These are phyloP conservation scores for Acanthosoma haemorrhoidale DNA, from an alignment of 2,888 invertebrate species.

Conservation along the genomic window DNA sequence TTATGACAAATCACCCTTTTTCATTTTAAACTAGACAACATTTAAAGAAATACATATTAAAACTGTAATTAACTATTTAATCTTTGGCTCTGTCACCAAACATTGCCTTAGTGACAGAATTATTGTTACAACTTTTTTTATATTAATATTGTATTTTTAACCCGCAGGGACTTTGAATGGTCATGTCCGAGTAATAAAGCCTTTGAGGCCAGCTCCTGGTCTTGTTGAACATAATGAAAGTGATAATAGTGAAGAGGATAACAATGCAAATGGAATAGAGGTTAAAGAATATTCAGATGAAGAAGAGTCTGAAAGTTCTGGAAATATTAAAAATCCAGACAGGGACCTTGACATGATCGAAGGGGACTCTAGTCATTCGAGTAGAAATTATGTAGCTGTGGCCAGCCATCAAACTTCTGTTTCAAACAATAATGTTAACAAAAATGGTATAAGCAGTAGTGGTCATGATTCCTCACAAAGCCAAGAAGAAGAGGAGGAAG, in stretches of 20 bases:
- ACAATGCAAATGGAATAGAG: slow-evolving; percentile 15
- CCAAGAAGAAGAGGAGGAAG: slow-evolving; percentile 42
- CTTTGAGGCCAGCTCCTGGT: slow-evolving; percentile 8
- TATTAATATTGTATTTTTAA: too few species aligned
- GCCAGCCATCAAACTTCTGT: background rate
- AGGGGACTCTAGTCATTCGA: background rate
- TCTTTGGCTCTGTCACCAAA: too few species aligned
- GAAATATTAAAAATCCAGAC: slow-evolving; percentile 31
- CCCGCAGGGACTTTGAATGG: slow-evolving; percentile 32
- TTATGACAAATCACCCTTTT: too few species aligned
- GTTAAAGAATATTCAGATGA: slow-evolving; percentile 3
- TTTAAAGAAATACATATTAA: too few species aligned
- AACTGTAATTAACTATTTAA: too few species aligned
- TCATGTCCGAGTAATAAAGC: slow-evolving; percentile 32
- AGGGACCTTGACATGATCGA: slow-evolving; percentile 13
- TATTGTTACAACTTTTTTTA: too few species aligned
- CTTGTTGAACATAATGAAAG: background rate
- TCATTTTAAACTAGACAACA: too few species aligned
- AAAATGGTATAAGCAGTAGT: background rate
- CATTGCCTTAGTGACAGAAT: too few species aligned
- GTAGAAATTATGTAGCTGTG: background rate
- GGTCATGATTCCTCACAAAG: background rate
- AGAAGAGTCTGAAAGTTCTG: slow-evolving; percentile 12
- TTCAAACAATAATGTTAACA: background rate
- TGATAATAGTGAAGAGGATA: background rate